Evolutionary conservation across 1,140 invertebrate species (phyloP).

Genomic region (Drosophila nikananu): DNA sequence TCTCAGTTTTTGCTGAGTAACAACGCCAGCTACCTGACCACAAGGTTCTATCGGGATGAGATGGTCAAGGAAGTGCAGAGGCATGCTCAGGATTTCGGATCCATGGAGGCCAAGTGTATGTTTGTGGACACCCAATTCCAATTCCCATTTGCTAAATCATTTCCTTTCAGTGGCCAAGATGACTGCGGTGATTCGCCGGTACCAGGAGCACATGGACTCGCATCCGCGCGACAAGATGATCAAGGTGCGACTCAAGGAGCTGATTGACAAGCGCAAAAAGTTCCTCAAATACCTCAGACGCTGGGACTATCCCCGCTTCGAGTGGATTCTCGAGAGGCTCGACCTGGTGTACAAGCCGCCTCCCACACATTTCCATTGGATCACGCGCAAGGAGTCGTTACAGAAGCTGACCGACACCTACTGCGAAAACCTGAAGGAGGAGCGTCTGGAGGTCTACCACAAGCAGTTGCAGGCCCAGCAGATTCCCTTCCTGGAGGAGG

Average conservation of each 20-base stretch:
- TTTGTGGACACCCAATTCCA: not conserved
- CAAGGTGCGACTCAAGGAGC: slow-evolving; percentile 88
- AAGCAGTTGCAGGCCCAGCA: slow-evolving; percentile 88
- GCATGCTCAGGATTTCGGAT: slow-evolving; percentile 87
- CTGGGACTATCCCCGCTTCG: slow-evolving; percentile 93
- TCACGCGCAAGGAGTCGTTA: slow-evolving; percentile 89
- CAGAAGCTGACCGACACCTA: slow-evolving; percentile 88
- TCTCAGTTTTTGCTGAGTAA: slow-evolving; percentile 87
- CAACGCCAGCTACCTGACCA: slow-evolving; percentile 83
- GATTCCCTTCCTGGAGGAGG: slow-evolving; percentile 88
- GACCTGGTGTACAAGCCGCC: slow-evolving; percentile 91
- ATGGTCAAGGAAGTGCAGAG: slow-evolving; percentile 86
- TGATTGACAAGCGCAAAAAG: slow-evolving; percentile 92
- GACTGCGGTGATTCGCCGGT: slow-evolving; percentile 87
- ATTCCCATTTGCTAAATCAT: not conserved
- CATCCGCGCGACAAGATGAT: slow-evolving; percentile 86
- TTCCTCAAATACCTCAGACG: slow-evolving; percentile 89
- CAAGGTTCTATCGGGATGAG: slow-evolving; percentile 81
- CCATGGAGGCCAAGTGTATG: slow-evolving; percentile 87
- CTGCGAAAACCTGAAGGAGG: slow-evolving; percentile 88
- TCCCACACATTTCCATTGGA: slow-evolving; percentile 86
- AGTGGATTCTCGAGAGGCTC: slow-evolving; percentile 93
- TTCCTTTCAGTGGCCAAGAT: slow-evolving; percentile 86
- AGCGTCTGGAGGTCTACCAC: slow-evolving; percentile 89
- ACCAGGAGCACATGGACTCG: slow-evolving; percentile 86